These are phyloP conservation scores for Leucopsar rothschildi DNA, from an alignment of 2,113 vertebrate genomes.

Conservation along the genomic window DNA sequence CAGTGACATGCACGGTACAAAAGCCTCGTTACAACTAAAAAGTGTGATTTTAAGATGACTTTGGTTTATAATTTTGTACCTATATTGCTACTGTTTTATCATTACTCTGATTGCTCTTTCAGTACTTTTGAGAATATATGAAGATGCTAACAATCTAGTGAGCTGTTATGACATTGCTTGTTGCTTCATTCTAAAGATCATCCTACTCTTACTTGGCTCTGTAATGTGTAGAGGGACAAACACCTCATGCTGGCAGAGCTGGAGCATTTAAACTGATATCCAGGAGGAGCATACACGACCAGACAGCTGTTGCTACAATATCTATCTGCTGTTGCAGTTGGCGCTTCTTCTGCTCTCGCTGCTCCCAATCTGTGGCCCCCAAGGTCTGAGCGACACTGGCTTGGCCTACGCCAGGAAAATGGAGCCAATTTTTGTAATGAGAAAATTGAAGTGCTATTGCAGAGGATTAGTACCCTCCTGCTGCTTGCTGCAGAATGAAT, in stretches of 20 bases:
- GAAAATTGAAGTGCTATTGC: slow-evolving; percentile 18
- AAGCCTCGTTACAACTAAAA: background rate
- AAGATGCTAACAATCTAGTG: background rate
- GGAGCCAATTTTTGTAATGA: slow-evolving; percentile 55
- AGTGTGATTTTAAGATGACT: background rate
- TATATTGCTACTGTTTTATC: background rate
- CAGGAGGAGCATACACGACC: background rate
- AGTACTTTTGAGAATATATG: background rate
- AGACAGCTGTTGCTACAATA: slow-evolving; percentile 51
- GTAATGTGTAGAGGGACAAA: background rate
- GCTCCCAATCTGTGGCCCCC: background rate
- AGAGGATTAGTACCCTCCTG: background rate
- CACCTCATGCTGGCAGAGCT: background rate
- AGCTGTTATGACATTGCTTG: background rate
- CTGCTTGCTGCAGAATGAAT: background rate
- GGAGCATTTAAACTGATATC: background rate
- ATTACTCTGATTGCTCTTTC: background rate
- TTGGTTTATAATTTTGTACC: background rate
- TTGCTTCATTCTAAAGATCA: background rate
- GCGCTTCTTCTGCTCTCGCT: background rate
- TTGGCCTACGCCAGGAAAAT: background rate
- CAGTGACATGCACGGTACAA: background rate
- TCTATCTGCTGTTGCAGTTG: slow-evolving; percentile 12
- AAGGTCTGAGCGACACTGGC: background rate
- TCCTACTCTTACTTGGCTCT: background rate